Base-by-base conservation (phyloP, 2,888 invertebrate genomes). In the Patella ulyssiponensis region DNA sequence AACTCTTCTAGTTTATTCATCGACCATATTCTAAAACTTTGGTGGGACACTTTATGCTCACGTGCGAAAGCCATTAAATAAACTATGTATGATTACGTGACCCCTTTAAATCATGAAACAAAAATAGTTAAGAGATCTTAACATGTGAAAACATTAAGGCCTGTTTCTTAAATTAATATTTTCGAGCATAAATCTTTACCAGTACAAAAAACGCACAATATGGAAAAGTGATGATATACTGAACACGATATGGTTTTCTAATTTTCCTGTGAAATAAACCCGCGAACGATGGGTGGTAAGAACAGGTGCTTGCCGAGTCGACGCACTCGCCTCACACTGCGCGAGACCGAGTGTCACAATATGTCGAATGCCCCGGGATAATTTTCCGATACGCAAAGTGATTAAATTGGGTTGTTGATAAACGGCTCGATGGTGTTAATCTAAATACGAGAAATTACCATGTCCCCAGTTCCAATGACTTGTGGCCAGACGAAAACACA, bases 191-290 rank as follows among this genome's bases (percentile, higher is more conserved):
- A 64, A 64, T 64, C 64, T 64, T 64, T 23, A 64, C 20, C 20
- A 64, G 23, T 64, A 64, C 20, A 64, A 64, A 64, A 64, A 64
- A 64, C n/a, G 58, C 20, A 58, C n/a, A 58, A 58, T 58, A 58
- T 58, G 64, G 64, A 23, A 64, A 64, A 64, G 64, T 64, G 64
- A 64, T 64, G 23, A 64, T 64, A 64, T 64, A 64, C 64, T 64
- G 12, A 64, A 23, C 20, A 64, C 44, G 44, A 14, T 64, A 64
- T 64, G 64, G 64, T 20, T 23, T 64, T 64, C 20, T 64, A 64
- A 64, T 64, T 64, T 64, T 23, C 64, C 23, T 23, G 20, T 23
- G 64, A 64, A 64, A 64, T 20, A 23, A 11, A 12, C 20, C 23
- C 23, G 17, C 3, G 12, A 64, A 64, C 64, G 64, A 64, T 64